These are phyloP conservation scores for Melanotus villosus DNA, from an alignment of 2,888 invertebrate genomes.

Conservation along the genomic window DNA sequence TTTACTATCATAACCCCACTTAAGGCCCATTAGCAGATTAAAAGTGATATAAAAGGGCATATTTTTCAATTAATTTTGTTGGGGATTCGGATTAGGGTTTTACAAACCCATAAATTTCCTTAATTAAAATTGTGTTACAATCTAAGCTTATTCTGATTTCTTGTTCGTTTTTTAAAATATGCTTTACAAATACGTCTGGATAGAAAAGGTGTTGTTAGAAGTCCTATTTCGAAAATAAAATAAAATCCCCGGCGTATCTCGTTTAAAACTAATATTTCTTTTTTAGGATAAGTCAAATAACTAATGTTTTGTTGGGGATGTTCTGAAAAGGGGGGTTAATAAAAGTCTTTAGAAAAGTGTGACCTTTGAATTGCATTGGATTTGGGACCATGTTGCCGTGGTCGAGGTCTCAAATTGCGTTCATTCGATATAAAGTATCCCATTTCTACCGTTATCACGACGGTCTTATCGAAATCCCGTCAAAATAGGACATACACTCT, in stretches of 20 bases:
- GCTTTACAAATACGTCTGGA: too few species aligned
- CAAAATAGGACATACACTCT: conserved; percentile 37
- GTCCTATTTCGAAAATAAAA: too few species aligned
- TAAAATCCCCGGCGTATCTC: background rate
- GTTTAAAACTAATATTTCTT: conserved; percentile 20
- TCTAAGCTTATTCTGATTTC: too few species aligned
- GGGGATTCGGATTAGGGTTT: too few species aligned
- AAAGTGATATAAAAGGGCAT: too few species aligned
- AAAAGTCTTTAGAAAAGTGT: conserved; percentile 13
- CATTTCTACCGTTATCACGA: conserved; percentile 36
- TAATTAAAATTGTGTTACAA: too few species aligned
- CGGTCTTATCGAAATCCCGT: conserved; percentile 36
- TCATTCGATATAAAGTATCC: conserved; percentile 39
- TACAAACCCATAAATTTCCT: too few species aligned
- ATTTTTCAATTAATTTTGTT: too few species aligned
- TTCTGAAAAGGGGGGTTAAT: conserved; percentile 20
- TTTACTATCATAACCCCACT: background rate
- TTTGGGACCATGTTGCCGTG: conserved; percentile 17
- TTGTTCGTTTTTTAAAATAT: too few species aligned
- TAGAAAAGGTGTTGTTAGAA: too few species aligned
- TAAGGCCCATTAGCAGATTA: too few species aligned
- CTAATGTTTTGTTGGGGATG: conserved; percentile 22
- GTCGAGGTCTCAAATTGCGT: conserved; percentile 29
- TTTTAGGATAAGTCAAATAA: conserved; percentile 15
- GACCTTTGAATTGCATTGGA: conserved; percentile 17